A percentile compares a stretch with the other conserved stretches of the same genome.
Evolutionary conservation across 2,888 invertebrate species (phyloP).

Genomic region (Xanthia icteritia): DNA sequence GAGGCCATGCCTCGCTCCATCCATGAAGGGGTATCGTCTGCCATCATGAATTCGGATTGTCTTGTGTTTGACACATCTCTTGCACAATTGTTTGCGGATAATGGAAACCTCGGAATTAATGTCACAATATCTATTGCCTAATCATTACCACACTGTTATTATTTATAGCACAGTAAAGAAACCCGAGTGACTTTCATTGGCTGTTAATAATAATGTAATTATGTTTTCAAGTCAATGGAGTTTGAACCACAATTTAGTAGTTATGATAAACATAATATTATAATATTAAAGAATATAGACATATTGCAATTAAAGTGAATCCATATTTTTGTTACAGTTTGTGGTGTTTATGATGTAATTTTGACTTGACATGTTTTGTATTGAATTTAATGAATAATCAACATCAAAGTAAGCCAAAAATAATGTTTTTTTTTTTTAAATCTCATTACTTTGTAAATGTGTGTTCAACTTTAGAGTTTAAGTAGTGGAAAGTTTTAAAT

Average conservation of each 20-base stretch:
- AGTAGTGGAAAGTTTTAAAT: slow-evolving; percentile 81
- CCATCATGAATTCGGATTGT: slow-evolving; percentile 99
- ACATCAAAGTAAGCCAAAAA: slow-evolving; percentile 87
- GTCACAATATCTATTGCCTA: slow-evolving; percentile 99
- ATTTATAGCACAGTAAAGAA: slow-evolving; percentile 55
- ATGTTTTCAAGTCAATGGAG: slow-evolving; percentile 75
- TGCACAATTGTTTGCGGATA: slow-evolving; percentile 99
- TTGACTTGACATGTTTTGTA: slow-evolving; percentile 72
- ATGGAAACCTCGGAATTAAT: slow-evolving; percentile 99
- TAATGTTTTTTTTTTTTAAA: slow-evolving; percentile 76
- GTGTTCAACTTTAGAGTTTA: slow-evolving; percentile 87
- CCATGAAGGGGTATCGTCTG: slow-evolving; percentile 99
- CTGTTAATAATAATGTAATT: slow-evolving; percentile 72
- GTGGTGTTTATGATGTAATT: slow-evolving; percentile 69
- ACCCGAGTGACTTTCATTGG: slow-evolving; percentile 70
- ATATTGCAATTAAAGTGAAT: slow-evolving; percentile 63
- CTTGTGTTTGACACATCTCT: slow-evolving; percentile 99
- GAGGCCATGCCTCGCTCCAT: slow-evolving; percentile 99
- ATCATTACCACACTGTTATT: slow-evolving; percentile 75
- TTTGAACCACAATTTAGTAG: slow-evolving; percentile 51
- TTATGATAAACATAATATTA: slow-evolving; percentile 47
- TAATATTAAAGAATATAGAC: slow-evolving; percentile 53
- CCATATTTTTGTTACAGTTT: slow-evolving; percentile 74
- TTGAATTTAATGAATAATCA: slow-evolving; percentile 73
- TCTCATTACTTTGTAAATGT: slow-evolving; percentile 82